These are phyloP conservation scores for Hirundo rustica DNA, from an alignment of 2,797 vertebrate genomes.

Conservation along the genomic window DNA sequence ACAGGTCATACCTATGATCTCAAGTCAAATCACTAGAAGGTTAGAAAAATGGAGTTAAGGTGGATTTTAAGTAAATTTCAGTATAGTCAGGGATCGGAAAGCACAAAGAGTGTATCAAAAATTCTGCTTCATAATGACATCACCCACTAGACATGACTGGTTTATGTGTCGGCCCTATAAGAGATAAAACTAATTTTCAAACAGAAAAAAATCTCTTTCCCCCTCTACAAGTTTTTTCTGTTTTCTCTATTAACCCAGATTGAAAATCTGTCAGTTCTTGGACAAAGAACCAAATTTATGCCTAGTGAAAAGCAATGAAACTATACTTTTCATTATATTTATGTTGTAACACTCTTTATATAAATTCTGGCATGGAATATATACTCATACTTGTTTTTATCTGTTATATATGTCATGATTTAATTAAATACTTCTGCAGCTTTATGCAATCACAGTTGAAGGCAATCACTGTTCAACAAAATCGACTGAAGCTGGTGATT, in stretches of 20 bases:
- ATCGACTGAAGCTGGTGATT: neutral
- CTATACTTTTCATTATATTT: neutral
- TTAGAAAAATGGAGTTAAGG: neutral
- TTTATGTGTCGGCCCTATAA: neutral
- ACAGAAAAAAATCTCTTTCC: neutral
- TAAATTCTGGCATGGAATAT: neutral
- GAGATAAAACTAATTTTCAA: neutral
- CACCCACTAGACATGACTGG: neutral
- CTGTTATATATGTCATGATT: neutral
- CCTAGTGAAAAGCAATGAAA: neutral
- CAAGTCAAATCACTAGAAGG: neutral
- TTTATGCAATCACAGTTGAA: neutral
- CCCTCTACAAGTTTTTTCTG: neutral
- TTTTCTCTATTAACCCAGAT: neutral
- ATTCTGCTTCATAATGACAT: neutral
- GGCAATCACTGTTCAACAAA: neutral
- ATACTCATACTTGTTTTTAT: neutral
- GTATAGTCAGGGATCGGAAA: neutral
- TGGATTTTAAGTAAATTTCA: neutral
- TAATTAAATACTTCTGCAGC: neutral
- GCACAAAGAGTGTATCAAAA: neutral
- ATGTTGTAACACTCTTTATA: neutral
- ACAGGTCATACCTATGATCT: neutral
- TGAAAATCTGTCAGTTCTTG: neutral
- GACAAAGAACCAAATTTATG: neutral